Evolutionary conservation across 92 coral and sea anemone species (phyloP), one percentile per base, ranked within the genome.

Genomic region (Bergia puertoricense): DNA sequence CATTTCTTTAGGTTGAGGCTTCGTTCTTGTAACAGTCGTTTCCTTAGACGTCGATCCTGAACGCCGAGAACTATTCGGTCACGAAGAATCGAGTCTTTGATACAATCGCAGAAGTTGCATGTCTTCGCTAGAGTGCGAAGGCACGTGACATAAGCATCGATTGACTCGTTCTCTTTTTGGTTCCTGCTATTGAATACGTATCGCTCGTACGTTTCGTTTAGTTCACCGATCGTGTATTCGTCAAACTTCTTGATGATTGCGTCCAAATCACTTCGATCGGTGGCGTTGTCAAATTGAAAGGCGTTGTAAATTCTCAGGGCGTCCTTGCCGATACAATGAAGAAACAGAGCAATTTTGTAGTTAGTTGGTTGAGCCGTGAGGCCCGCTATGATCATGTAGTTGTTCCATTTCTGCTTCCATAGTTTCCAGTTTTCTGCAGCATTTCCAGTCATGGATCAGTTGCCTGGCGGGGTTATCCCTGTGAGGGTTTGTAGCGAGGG

Each of bases 81-180:
- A 41, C 76, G 77, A 42, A 88, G 80, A n/a, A 81, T 67, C 39
- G 81, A 81, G 69, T 22, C 82, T 81, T 88, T 88, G 10, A 88
- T 68, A 71, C 91, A 88, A 2, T 88, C 77, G 50, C 91, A 88
- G 51, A 88, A 81, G 68, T 81, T 88, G 46, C 87, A 81, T 40
- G 82, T 74, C 36, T 81, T 88, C 82, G 38, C 79, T 73, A 88
- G 81, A 22, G 84, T 88, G 41, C 86, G 86, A 39, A 88, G 79
- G 39, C 79, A 69, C 18, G 75, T 80, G n/a, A 88, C 44, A 23
- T 80, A 80, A 18, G 82, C 76, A 5, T 81, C 82, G 23, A 76
- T 76, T 15, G 87, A 20, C 59, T 81, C 90, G 37, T 50, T 20
- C 67, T 44, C 81, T 72, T 69, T 85, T 36, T 88, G 76, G 68